phyloP scores from a whole-genome alignment of 2,888 invertebrate genomes.

The Aelia acuminata region DNA sequence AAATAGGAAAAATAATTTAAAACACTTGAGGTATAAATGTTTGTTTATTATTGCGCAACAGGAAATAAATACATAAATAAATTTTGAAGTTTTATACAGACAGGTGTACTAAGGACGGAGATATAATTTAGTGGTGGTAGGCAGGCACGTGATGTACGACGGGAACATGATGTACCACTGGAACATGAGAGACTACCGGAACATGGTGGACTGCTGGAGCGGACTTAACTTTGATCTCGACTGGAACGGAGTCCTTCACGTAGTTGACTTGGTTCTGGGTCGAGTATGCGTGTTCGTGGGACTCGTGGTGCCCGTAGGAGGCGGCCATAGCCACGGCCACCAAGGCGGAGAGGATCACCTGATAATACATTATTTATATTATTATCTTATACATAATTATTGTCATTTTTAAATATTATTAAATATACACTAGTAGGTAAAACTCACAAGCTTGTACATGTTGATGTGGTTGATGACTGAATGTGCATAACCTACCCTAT shows the following conservation, averaged over 20 bases:
- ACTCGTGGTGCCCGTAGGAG: background rate
- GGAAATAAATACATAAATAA: constrained; percentile 11
- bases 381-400: background rate
- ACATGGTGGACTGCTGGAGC: constrained; percentile 18
- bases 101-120: background rate
- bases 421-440: background rate
- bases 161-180: background rate
- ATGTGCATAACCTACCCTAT: background rate
- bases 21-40: background rate
- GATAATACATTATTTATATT: background rate
- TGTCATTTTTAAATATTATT: background rate
- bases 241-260: background rate
- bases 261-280: constrained; percentile 33
- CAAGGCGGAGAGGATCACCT: background rate
- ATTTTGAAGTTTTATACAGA: background rate
- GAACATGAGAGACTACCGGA: background rate
- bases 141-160: background rate
- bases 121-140: background rate
- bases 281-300: constrained; percentile 40
- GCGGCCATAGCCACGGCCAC: background rate
- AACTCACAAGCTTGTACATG: constrained; percentile 28
- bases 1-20: background rate
- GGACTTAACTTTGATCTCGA: constrained; percentile 23
- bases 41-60: background rate
- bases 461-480: background rate